Evolutionary conservation across 1,140 invertebrate genomes (phyloP).

Genomic region (Helicorthomorpha holstii): DNA sequence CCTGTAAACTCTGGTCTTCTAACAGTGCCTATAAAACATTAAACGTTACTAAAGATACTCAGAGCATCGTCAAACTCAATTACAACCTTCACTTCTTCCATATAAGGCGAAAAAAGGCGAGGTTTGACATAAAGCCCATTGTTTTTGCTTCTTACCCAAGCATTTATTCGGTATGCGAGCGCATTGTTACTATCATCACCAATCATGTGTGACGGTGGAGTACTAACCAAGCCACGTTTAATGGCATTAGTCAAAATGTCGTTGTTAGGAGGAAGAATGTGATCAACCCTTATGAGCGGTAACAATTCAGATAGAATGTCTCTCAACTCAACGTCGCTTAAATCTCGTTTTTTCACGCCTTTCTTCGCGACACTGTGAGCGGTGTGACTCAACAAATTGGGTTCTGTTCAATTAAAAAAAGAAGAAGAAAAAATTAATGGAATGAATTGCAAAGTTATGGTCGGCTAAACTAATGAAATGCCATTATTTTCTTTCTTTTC

Average conservation of each 20-base stretch:
- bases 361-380: constrained; percentile 74
- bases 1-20: constrained; percentile 64
- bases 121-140: constrained; percentile 68
- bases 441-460: neutral
- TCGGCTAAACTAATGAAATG: too few species aligned
- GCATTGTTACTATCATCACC: constrained; percentile 30
- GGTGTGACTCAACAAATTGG: constrained; percentile 77
- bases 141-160: constrained; percentile 64
- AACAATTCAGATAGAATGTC: constrained; percentile 71
- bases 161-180: constrained; percentile 45
- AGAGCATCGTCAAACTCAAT: constrained; percentile 10
- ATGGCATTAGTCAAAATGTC: constrained; percentile 56
- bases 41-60: too few species aligned
- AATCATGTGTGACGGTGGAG: constrained; percentile 73
- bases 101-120: constrained; percentile 79
- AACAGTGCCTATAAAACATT: constrained; percentile 40
- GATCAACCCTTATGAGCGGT: constrained; percentile 66
- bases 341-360: constrained; percentile 62
- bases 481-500: too few species aligned
- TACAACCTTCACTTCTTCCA: constrained; percentile 87
- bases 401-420: constrained; percentile 39
- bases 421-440: neutral
- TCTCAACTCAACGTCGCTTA: constrained; percentile 69
- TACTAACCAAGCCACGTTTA: constrained; percentile 64
- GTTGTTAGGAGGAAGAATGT: constrained; percentile 68